Evolutionary conservation across 2,888 invertebrate genomes (phyloP), one percentile per base, ranked within the genome.

Genomic region (Sarcophaga caerulescens): DNA sequence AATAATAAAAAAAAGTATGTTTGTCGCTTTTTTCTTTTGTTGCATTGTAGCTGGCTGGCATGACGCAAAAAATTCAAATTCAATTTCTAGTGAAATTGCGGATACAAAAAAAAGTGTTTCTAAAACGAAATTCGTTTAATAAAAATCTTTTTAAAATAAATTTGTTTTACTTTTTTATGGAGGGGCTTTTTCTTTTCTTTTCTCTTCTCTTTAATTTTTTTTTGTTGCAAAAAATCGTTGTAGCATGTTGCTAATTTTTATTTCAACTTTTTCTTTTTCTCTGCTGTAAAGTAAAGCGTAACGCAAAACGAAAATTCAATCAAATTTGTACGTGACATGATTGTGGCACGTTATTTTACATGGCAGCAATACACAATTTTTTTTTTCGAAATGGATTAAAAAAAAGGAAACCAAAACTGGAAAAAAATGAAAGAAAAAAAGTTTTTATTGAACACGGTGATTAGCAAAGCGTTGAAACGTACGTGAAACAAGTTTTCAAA

Each of bases 291-390:
- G 45, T 59, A 68, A 74, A 74, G 83, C 69, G 21, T 68, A 73
- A 35, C 68, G 57, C 35, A 60, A 60, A 65, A 57, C 25, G 59
- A 76, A 81, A 85, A 77, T 85, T 82, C 76, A 85, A 83, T 85
- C 63, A 85, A 83, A 80, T 65, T 80, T 79, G 59, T 79, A 85
- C 85, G 85, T 86, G 85, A 78, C 76, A 47, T 77, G 81, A 77
- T 83, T 77, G 76, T 69, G 57, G 52, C 57, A 80, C 63, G 63
- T 86, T 83, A 11, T 69, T 63, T 68, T 63, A 17, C 52, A 25
- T 63, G 60, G 52, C 47, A 47, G 81, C 71, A 78, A 85, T 2
- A 35, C 8, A 35, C 81, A 78, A 79, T 66, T 47, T 52, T 52
- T 52, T 47, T 47, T 35, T 35, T 65, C 45, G 57, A 71, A 71